Conservation (phyloP, 2,113 vertebrate species). For the Calonectris borealis region DNA sequence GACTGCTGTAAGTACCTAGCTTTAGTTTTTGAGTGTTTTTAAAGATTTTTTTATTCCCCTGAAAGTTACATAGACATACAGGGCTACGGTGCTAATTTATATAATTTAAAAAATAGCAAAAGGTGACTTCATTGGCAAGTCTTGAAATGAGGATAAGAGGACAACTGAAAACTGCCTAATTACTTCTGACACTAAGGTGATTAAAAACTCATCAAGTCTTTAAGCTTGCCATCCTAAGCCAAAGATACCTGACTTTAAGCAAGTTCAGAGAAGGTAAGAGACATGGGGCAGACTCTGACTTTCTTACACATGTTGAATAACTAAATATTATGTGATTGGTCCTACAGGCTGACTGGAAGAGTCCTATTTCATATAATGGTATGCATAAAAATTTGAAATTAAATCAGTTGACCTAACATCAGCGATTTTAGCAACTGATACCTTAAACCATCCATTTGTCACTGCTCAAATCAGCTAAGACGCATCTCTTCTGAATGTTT, state of each 20-base stretch:
- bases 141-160: constrained; percentile 14
- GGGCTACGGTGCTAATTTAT: neutral
- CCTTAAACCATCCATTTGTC: neutral
- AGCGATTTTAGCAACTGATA: neutral
- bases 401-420: neutral
- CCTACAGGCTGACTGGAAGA: neutral
- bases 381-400: neutral
- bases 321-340: neutral
- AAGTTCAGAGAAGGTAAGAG: constrained; percentile 60
- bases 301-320: neutral
- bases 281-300: neutral
- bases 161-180: constrained; percentile 24
- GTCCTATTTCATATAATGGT: neutral
- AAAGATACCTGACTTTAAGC: constrained; percentile 52
- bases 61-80: neutral
- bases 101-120: neutral
- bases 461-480: neutral
- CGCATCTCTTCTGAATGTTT: neutral
- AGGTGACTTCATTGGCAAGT: constrained; percentile 7
- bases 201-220: constrained; percentile 44
- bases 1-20: neutral
- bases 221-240: constrained; percentile 44
- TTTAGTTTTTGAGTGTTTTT: neutral
- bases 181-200: constrained; percentile 50
- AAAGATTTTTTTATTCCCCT: neutral